Percentiles rank a stretch among this genome's conserved stretches.
phyloP scores from a whole-genome alignment of 2,797 vertebrate genomes.

The Pachyuromys duprasi region DNA sequence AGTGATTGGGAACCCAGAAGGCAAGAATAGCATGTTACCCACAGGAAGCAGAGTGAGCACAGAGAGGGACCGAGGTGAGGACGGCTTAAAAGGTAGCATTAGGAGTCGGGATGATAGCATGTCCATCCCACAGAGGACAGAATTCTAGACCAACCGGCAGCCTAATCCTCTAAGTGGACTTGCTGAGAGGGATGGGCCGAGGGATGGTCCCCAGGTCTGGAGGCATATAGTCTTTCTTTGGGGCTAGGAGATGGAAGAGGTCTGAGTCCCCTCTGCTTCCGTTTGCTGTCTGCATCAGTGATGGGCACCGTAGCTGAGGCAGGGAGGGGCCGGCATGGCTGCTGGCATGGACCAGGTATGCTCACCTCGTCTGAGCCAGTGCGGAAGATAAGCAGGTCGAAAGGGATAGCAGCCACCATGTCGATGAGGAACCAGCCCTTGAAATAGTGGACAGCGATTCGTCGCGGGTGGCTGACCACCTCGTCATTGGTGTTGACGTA shows the following conservation, averaged over 20 bases:
- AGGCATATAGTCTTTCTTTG: not conserved
- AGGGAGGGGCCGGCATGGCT: not conserved
- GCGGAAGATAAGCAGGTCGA: conserved; percentile 98
- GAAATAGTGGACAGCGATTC: conserved; percentile 98
- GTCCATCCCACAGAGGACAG: not conserved
- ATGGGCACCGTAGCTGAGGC: not conserved
- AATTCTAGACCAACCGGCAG: not conserved
- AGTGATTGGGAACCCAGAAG: not conserved
- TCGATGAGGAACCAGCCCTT: conserved; percentile 99
- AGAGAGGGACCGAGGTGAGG: not conserved
- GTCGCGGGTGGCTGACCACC: conserved; percentile 97
- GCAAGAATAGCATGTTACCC: not conserved
- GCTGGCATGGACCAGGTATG: not conserved
- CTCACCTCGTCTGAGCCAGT: conserved; percentile 96
- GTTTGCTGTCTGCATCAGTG: not conserved
- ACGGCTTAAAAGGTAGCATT: not conserved
- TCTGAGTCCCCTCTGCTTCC: not conserved
- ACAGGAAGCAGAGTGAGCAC: not conserved
- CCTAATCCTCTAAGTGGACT: not conserved
- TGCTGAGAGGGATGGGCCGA: not conserved
- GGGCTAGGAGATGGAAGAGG: not conserved
- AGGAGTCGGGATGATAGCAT: not conserved
- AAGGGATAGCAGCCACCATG: conserved; percentile 99
- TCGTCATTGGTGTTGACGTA: conserved; percentile 98
- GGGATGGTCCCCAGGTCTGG: not conserved